These are phyloP conservation scores for Probaryconus sp. DNA, from an alignment of 1,140 invertebrate species.

Conservation along the genomic window DNA sequence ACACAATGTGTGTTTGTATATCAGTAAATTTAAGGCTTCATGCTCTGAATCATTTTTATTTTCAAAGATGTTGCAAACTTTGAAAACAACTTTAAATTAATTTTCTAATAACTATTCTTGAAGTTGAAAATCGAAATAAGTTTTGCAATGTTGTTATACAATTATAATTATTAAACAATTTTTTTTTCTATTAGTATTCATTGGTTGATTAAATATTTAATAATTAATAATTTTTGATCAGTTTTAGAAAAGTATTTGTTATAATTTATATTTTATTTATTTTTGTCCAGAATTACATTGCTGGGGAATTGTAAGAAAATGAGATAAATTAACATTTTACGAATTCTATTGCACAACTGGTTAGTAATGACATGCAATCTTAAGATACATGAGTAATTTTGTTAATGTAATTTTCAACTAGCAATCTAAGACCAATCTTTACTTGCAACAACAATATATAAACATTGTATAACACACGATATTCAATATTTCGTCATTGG, in stretches of 20 bases:
- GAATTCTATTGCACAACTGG: conserved; percentile 10
- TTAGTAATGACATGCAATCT: conserved; percentile 1
- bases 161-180: too few relatives aligned
- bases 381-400: conserved; percentile 10
- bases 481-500: too few relatives aligned
- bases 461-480: too few relatives aligned
- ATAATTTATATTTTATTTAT: neutral
- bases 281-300: conserved; percentile 3
- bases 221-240: too few relatives aligned
- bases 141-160: too few relatives aligned
- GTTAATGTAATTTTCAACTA: too few relatives aligned
- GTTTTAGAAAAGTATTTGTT: neutral
- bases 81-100: conserved; percentile 27
- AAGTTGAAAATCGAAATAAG: conserved; percentile 7
- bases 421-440: too few relatives aligned
- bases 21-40: conserved; percentile 30
- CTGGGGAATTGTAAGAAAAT: conserved; percentile 19
- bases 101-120: neutral
- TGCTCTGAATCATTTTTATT: conserved; percentile 39
- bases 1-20: conserved; percentile 40
- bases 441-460: conserved; percentile 1
- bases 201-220: too few relatives aligned
- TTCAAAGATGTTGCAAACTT: neutral
- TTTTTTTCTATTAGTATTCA: too few relatives aligned
- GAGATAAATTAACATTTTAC: conserved; percentile 12